phyloP scores from a whole-genome alignment of 1,140 invertebrate genomes.

The Drosophila sp. region DNA sequence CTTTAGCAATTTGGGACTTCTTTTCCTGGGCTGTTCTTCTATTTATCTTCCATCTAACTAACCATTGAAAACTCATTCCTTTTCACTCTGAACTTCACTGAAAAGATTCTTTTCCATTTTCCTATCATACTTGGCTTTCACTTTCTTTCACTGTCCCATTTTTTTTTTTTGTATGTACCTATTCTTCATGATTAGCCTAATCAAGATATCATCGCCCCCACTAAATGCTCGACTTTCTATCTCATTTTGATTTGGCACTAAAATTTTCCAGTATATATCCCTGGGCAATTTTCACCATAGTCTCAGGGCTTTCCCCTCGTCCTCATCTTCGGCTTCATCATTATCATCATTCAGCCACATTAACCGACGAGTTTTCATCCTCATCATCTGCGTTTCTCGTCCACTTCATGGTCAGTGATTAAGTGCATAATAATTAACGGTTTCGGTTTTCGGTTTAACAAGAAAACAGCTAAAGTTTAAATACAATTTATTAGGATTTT shows the following conservation, averaged over 20 bases:
- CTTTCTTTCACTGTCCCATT: background rate
- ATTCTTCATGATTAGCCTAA: background rate
- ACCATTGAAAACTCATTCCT: too few relatives aligned
- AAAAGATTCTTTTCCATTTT: background rate
- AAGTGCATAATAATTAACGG: slow-evolving; percentile 72
- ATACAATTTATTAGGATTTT: slow-evolving; percentile 67
- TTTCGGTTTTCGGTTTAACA: slow-evolving; percentile 21
- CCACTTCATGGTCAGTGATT: slow-evolving; percentile 74
- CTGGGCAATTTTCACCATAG: background rate
- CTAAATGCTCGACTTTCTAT: background rate
- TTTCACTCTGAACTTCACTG: too few relatives aligned
- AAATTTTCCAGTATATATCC: background rate
- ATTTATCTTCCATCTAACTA: too few relatives aligned
- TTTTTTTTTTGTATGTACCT: background rate
- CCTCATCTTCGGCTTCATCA: background rate
- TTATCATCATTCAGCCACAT: background rate
- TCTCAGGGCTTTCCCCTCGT: background rate
- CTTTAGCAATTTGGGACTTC: too few relatives aligned
- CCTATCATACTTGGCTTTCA: background rate
- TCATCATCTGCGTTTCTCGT: slow-evolving; percentile 24
- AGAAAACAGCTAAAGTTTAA: slow-evolving; percentile 33
- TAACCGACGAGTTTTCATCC: background rate
- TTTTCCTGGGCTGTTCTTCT: too few relatives aligned
- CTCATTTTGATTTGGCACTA: background rate
- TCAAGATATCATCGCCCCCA: background rate